Evolutionary conservation across 2,797 vertebrate genomes (phyloP).

Genomic region (Buphagus erythrorhynchus): DNA sequence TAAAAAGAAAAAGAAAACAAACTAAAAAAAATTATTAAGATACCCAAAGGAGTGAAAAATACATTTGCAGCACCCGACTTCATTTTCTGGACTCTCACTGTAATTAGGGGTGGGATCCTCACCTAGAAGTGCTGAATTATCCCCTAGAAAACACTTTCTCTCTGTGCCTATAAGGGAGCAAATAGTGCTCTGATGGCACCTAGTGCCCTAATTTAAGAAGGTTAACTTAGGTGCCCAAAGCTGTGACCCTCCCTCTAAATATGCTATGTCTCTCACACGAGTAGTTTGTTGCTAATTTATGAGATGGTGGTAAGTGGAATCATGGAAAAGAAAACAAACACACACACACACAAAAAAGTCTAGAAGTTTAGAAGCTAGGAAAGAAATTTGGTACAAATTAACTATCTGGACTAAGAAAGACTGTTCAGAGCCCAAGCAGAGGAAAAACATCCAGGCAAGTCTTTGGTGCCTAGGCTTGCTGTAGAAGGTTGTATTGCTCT

Average conservation of each 20-base stretch:
- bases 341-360: too few relatives aligned
- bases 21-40: not conserved
- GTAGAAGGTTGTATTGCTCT: too few relatives aligned
- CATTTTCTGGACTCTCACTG: not conserved
- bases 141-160: not conserved
- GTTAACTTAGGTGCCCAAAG: not conserved
- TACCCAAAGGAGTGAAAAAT: not conserved
- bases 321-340: not conserved
- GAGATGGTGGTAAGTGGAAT: not conserved
- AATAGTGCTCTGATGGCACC: fast-evolving
- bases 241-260: not conserved
- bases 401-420: not conserved
- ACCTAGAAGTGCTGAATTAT: fast-evolving
- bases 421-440: not conserved
- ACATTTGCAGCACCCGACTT: fast-evolving
- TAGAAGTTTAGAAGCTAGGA: not conserved
- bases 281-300: not conserved
- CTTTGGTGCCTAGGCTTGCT: not conserved
- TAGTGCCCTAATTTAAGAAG: not conserved
- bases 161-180: fast-evolving
- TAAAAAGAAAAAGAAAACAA: too few relatives aligned
- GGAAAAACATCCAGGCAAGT: not conserved
- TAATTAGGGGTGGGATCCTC: not conserved
- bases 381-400: not conserved
- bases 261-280: not conserved